phyloP scores from a whole-genome alignment of 2,888 invertebrate genomes.

The Thalpophila matura region DNA sequence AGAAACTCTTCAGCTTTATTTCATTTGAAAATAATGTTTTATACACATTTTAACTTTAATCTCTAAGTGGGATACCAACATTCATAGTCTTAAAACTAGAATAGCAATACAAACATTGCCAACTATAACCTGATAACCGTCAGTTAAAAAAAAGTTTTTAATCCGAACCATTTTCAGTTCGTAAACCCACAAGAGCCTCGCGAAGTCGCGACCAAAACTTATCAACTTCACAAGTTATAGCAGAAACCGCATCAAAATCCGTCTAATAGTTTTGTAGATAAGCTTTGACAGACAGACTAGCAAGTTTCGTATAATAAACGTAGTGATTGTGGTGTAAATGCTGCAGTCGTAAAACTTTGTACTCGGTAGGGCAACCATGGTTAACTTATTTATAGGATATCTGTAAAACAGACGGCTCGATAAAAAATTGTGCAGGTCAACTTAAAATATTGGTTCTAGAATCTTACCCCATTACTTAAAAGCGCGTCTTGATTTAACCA shows the following conservation, averaged over 20 bases:
- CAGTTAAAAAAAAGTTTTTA: no score
- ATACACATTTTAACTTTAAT: no score
- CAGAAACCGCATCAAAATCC: background rate
- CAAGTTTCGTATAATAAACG: conserved; percentile 15
- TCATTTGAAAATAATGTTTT: no score
- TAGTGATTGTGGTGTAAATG: conserved; percentile 49
- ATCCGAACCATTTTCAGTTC: background rate
- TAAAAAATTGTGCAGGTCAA: background rate
- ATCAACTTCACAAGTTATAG: background rate
- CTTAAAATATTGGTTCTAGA: background rate
- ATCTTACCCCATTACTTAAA: no score
- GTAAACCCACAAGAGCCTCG: no score
- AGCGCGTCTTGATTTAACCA: no score
- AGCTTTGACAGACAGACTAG: conserved; percentile 24
- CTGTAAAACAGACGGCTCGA: background rate
- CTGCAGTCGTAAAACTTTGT: conserved; percentile 27
- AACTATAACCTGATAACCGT: no score
- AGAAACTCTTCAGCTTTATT: no score
- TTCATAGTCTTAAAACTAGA: no score
- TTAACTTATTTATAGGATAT: background rate
- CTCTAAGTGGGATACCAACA: no score
- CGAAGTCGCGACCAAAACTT: no score
- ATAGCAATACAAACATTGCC: no score
- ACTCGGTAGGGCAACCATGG: conserved; percentile 32
- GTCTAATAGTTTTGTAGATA: conserved; percentile 37